Percentiles rank a stretch among this genome's conserved stretches.
Evolutionary conservation across 2,888 invertebrate genomes (phyloP).

Genomic region (Cryptophagus acutangulus): DNA sequence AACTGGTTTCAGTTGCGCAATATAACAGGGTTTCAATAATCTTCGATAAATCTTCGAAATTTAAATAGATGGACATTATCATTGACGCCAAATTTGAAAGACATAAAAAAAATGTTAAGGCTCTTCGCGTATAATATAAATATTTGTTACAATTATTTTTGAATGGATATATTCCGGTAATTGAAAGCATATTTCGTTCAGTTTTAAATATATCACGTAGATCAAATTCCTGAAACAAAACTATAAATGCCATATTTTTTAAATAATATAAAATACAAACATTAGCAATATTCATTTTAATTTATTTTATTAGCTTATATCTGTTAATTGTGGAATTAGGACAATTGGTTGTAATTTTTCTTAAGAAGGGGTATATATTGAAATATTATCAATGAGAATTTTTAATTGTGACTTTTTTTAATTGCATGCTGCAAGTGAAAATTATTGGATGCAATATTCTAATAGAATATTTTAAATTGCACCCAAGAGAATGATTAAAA

Average conservation of each 20-base stretch:
- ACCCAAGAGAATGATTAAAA: background rate
- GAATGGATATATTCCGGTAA: constrained; percentile 15
- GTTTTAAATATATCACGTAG: constrained; percentile 8
- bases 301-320: background rate
- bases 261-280: constrained; percentile 1
- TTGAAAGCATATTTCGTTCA: constrained; percentile 13
- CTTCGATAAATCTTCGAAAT: constrained; percentile 17
- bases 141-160: background rate
- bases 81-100: constrained; percentile 9
- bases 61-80: constrained; percentile 9
- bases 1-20: constrained; percentile 23
- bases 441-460: background rate
- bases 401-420: background rate
- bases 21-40: constrained; percentile 22
- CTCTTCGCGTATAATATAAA: constrained; percentile 7
- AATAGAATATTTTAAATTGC: background rate
- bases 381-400: constrained; percentile 4
- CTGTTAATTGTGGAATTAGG: background rate
- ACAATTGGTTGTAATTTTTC: background rate
- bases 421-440: background rate
- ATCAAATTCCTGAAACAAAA: constrained; percentile 11
- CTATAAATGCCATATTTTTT: constrained; percentile 8
- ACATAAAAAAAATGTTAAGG: constrained; percentile 8
- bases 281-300: background rate
- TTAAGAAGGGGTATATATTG: background rate